Percentiles rank a stretch among this genome's conserved stretches.
Conservation (phyloP, 2,113 vertebrate genomes). For the Lycaon pictus region DNA sequence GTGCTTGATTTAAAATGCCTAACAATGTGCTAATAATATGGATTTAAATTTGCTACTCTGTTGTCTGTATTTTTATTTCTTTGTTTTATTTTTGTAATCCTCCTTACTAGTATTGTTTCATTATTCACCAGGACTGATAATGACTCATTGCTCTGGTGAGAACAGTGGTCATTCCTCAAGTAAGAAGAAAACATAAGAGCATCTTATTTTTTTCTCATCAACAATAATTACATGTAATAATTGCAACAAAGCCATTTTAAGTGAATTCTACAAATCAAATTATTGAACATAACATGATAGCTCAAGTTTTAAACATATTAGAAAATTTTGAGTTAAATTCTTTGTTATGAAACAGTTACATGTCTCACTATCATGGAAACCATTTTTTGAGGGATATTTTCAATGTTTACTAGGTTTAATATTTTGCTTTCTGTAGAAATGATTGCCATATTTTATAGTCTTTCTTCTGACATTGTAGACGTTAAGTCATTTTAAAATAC, state of each 20-base stretch:
- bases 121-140: neutral
- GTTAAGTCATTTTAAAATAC: neutral
- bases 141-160: neutral
- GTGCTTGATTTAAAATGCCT: neutral
- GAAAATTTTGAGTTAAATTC: neutral
- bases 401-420: neutral
- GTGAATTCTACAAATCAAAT: neutral
- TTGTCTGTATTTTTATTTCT: neutral
- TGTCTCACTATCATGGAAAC: neutral
- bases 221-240: neutral
- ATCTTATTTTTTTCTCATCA: neutral
- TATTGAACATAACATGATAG: neutral
- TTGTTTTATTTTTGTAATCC: neutral
- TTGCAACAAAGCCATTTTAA: neutral
- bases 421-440: constrained; percentile 14
- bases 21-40: neutral
- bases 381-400: neutral
- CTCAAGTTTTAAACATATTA: constrained; percentile 34
- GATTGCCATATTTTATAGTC: neutral
- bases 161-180: neutral
- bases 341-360: constrained; percentile 1
- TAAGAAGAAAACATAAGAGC: neutral
- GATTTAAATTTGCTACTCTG: neutral
- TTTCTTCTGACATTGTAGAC: neutral
- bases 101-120: neutral